phyloP scores from a whole-genome alignment of 2,888 invertebrate species.

The Lydus trimaculatus region DNA sequence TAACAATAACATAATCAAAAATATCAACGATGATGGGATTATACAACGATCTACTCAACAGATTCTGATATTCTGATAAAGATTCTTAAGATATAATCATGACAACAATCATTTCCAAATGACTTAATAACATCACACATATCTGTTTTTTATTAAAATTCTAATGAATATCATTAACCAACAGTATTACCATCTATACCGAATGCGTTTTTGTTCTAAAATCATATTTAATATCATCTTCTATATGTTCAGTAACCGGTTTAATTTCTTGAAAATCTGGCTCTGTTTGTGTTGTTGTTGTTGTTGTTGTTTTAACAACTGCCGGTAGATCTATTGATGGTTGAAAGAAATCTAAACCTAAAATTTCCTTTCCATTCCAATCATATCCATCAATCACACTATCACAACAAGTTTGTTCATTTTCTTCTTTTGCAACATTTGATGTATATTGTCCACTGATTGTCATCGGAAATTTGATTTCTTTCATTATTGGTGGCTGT shows the following conservation, averaged over 20 bases:
- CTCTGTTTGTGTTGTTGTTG: slow-evolving; percentile 12
- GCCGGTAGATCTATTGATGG: not conserved
- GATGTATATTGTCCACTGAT: slow-evolving; percentile 26
- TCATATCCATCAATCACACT: slow-evolving; percentile 17
- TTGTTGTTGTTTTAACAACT: not conserved
- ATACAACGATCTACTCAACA: not conserved
- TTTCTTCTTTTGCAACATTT: not conserved
- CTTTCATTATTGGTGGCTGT: not conserved
- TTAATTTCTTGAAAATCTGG: slow-evolving; percentile 44
- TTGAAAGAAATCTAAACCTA: not conserved
- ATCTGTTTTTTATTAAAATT: not conserved
- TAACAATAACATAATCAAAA: too few relatives aligned
- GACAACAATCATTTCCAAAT: too few relatives aligned
- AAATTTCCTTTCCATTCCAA: slow-evolving; percentile 24
- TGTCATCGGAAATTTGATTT: not conserved
- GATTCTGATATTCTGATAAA: not conserved
- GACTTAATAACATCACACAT: not conserved
- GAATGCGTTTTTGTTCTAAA: slow-evolving; percentile 56
- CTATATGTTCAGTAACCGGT: slow-evolving; percentile 55
- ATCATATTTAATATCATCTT: slow-evolving; percentile 56
- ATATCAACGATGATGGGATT: not conserved
- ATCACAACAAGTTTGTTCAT: slow-evolving; percentile 13
- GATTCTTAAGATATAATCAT: too few relatives aligned
- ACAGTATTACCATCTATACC: slow-evolving; percentile 10
- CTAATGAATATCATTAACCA: not conserved